Evolutionary conservation across 2,113 vertebrate genomes (phyloP), one percentile per base, ranked within the genome.

Genomic region (Hemibagrus wyckioides): DNA sequence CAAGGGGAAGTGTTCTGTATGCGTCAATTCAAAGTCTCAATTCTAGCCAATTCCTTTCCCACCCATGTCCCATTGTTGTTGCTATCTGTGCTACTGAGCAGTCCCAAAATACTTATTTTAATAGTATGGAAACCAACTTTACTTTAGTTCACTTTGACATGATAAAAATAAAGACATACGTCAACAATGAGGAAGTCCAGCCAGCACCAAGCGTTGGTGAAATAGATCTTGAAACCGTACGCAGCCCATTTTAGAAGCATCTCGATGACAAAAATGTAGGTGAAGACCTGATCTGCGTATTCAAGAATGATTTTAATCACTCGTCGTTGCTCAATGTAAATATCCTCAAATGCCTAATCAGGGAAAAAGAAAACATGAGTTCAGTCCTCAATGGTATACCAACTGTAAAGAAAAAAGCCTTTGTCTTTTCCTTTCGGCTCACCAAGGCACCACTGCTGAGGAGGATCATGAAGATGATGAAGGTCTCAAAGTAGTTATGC

Each of bases 161-260:
- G 30, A 69, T 11, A n/a, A 36, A 89, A 41, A 92, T 9, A 80
- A 36, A 19, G 82, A 94, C 98, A 94, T 92, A 99, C 97, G 0
- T 98, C 97, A 1, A 99, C 97, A 0, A 99, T 98, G 87, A 99
- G 96, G 92, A 99, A 99, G 92, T 99, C 98, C 0, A 99, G 95
- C 97, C 98, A 99, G 94, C 98, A 99, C 98, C 98, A 99, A 0
- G 97, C 97, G 0, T 98, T 98, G 89, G 97, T 99, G 95, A 99
- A 99, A 89, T 99, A 99, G 6, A 96, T 95, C 90, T 97, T 97
- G 94, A 97, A 99, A 80, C 98, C 98, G 0, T 98, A 99, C 3
- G 98, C 98, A 2, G 96, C 92, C 98, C 98, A 99, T 92, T 98
- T 99, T n/a, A 99, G 96, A 76, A 98, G 21, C 98, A 99, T 99